phyloP scores from a whole-genome alignment of 2,113 vertebrate genomes.

The rabbit (Oryctolagus cuniculus) region mOryCun1.1 NC_091441.1:92606001-92606500 shows the following conservation, averaged over 20 bases:
- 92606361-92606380: conserved; percentile 45
- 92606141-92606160: conserved; percentile 18
- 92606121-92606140: background rate
- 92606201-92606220: background rate
- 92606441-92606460: background rate
- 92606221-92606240: background rate
- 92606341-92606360: background rate
- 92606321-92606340: background rate
- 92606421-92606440: background rate
- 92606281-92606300: background rate
- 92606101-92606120: conserved; percentile 7
- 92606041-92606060: background rate
- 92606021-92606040: background rate
- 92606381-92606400: conserved; percentile 6
- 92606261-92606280: background rate
- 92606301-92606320: background rate
- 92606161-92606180: background rate
- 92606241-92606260: background rate
- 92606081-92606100: background rate
- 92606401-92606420: background rate
- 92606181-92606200: conserved; percentile 17
- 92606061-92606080: background rate
- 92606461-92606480: background rate
- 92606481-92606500: background rate
- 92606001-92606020: background rate